Evolutionary conservation across 2,797 vertebrate species (phyloP).

Genomic region (Lacerta agilis): DNA sequence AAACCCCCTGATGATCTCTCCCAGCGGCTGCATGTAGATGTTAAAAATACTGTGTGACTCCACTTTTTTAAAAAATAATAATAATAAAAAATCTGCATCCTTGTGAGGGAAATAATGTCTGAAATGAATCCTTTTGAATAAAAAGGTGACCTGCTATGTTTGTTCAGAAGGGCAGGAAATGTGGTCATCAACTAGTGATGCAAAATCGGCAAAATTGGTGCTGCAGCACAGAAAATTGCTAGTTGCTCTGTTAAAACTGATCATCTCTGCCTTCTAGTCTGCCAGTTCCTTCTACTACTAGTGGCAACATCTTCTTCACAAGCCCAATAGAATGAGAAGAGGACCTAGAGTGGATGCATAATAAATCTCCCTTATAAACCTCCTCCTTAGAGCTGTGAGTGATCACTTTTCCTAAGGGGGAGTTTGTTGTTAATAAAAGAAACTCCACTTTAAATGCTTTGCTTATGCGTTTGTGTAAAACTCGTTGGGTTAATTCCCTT

Average conservation of each 20-base stretch:
- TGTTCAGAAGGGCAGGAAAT: not conserved
- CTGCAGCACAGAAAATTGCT: not conserved
- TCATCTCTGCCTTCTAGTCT: not conserved
- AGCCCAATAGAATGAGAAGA: not conserved
- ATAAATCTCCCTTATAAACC: constrained; percentile 21
- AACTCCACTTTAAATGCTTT: constrained; percentile 34
- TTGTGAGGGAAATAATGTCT: not conserved
- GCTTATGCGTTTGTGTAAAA: constrained; percentile 47
- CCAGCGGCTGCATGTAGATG: too few species aligned
- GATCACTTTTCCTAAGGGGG: constrained; percentile 27
- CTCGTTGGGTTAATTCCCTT: constrained; percentile 36
- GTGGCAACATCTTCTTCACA: not conserved
- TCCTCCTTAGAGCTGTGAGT: not conserved
- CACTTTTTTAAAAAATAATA: not conserved
- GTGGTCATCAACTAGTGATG: not conserved
- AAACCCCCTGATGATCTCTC: too few species aligned
- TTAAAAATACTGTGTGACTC: too few species aligned
- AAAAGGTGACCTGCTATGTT: not conserved
- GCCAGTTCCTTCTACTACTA: not conserved
- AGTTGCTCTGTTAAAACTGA: not conserved
- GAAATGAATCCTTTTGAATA: not conserved
- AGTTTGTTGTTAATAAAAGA: constrained; percentile 32
- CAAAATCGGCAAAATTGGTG: not conserved
- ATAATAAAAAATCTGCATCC: not conserved
- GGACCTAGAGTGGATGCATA: not conserved